Evolutionary conservation across 2,113 vertebrate genomes (phyloP).

Genomic region (Ictalurus punctatus): DNA sequence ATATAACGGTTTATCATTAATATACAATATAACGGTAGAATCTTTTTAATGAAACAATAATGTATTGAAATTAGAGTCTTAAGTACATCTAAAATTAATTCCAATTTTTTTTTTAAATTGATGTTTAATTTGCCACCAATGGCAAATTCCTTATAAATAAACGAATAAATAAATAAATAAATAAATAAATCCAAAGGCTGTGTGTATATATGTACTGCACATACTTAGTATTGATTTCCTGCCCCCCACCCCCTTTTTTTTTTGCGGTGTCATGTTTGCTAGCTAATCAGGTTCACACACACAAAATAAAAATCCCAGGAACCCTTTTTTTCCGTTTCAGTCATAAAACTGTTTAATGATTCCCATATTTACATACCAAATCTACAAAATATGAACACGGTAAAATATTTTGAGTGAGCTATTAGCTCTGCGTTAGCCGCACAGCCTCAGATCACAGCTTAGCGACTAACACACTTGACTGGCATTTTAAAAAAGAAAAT

Average conservation of each 20-base stretch:
- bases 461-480: slow-evolving; percentile 54
- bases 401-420: slow-evolving; percentile 68
- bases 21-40: neutral
- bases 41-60: neutral
- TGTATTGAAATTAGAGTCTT: neutral
- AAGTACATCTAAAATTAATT: neutral
- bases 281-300: neutral
- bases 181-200: neutral
- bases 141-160: neutral
- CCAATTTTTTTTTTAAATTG: too few relatives aligned
- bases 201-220: neutral
- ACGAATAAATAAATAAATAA: neutral
- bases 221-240: neutral
- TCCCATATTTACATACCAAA: slow-evolving; percentile 75
- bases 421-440: slow-evolving; percentile 62
- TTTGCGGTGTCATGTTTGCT: neutral
- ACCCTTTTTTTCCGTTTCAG: slow-evolving; percentile 21
- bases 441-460: slow-evolving; percentile 54
- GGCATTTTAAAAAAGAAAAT: slow-evolving; percentile 18
- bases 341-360: slow-evolving; percentile 75
- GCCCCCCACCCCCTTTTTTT: neutral
- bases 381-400: slow-evolving; percentile 77
- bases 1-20: neutral
- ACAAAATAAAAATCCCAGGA: neutral
- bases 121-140: neutral